phyloP scores from a whole-genome alignment of 2,888 invertebrate species.

The Corbicula japonica region DNA sequence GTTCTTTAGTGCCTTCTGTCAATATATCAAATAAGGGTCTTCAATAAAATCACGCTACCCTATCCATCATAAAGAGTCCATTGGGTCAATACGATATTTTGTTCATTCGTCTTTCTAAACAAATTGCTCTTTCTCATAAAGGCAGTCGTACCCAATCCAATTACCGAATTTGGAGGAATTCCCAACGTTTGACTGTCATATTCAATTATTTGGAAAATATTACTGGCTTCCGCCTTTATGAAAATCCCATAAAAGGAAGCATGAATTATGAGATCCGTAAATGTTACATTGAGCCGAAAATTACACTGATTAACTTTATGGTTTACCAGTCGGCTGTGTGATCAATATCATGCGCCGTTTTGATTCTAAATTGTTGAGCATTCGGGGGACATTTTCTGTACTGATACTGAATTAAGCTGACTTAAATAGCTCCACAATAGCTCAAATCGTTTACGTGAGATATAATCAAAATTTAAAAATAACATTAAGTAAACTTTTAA shows the following conservation, averaged over 20 bases:
- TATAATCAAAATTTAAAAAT: too few species aligned
- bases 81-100: conserved; percentile 35
- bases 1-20: conserved; percentile 27
- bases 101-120: conserved; percentile 33
- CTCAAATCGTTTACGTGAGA: too few species aligned
- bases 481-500: too few species aligned
- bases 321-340: conserved; percentile 28
- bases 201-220: conserved; percentile 64
- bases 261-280: conserved; percentile 37
- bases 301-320: conserved; percentile 32
- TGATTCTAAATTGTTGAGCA: background rate
- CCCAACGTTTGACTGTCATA: conserved; percentile 64
- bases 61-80: conserved; percentile 24
- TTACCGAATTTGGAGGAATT: conserved; percentile 52
- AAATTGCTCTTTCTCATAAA: conserved; percentile 34
- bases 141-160: conserved; percentile 60
- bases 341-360: conserved; percentile 17
- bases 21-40: conserved; percentile 33
- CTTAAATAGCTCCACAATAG: too few species aligned
- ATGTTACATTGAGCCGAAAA: conserved; percentile 33
- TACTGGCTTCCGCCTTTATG: conserved; percentile 34
- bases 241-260: conserved; percentile 26
- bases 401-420: too few species aligned
- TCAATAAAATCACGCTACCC: conserved; percentile 13
- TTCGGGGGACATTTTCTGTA: too few species aligned